Evolutionary conservation across 2,888 invertebrate genomes (phyloP), one percentile per base, ranked within the genome.

Genomic region (Cephus runcator): DNA sequence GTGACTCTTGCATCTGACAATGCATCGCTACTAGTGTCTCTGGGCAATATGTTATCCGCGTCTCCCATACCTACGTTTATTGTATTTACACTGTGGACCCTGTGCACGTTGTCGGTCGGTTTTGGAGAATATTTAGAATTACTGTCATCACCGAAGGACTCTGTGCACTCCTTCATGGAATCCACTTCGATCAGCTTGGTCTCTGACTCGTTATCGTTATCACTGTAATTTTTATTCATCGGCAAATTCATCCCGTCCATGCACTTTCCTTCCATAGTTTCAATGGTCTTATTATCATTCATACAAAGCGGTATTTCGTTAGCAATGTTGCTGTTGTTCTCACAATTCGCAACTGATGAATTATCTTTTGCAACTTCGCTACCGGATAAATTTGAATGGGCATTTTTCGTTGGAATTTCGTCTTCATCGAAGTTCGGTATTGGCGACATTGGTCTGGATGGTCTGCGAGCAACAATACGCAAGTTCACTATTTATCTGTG

Each of bases 381-480:
- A 15, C 81, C 80, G 0, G 83, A 79, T 77, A 87, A n/a, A 78
- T 87, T 87, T 11, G 85, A 84, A 68, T 85, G 85, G n/a, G 82
- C 75, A 11, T 77, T 81, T 33, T 81, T 83, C 31, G 77, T 77
- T 35, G 86, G 86, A 34, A 89, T 89, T 74, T 92, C 92, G 73
- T 87, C 80, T 81, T 92, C 86, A 84, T 93, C 94, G 80, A 94
- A 95, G 81, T 94, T 93, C 0, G 95, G 95, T 92, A 95, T 94
- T 1, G 95, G 95, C 23, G 95, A 95, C 93, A 95, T 94, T 0
- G 95, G 95, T 80, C 95, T 93, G 0, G 95, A 95, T 69, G 95
- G 93, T 86, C 95, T 95, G 83, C 69, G 91, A 87, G 36, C 36
- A 36, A 12, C 15, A 15, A 15, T 36, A 36, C 4, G 4, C 4